A percentile compares a stretch with the other conserved stretches of the same genome.
phyloP scores from a whole-genome alignment of 2,113 vertebrate genomes.

The Dissostichus mawsoni region DNA sequence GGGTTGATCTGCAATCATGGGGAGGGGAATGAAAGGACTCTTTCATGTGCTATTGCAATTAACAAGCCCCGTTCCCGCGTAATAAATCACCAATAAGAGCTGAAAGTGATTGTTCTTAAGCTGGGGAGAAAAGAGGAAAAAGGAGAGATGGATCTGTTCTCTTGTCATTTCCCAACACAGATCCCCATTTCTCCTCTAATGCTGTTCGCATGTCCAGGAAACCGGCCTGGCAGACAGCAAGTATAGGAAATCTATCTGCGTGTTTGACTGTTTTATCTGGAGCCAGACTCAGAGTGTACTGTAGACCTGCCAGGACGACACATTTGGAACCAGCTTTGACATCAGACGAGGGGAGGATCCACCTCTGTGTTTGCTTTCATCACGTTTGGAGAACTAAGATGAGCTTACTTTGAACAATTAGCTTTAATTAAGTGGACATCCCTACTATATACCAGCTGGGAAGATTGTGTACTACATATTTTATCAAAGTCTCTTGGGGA shows the following conservation, averaged over 20 bases:
- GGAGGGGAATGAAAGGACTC: conserved; percentile 61
- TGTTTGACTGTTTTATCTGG: conserved; percentile 79
- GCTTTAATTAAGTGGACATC: conserved; percentile 65
- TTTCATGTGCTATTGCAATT: conserved; percentile 75
- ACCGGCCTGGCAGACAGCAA: conserved; percentile 66
- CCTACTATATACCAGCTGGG: conserved; percentile 47
- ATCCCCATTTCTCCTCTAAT: conserved; percentile 68
- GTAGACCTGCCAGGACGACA: conserved; percentile 75
- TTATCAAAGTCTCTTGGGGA: conserved; percentile 51
- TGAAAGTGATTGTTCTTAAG: conserved; percentile 66
- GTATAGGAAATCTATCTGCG: conserved; percentile 81
- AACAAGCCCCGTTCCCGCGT: conserved; percentile 62
- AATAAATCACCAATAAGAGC: conserved; percentile 66
- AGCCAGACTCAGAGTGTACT: conserved; percentile 75
- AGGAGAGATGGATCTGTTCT: conserved; percentile 61
- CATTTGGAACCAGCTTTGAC: conserved; percentile 62
- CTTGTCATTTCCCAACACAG: conserved; percentile 67
- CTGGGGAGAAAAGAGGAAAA: conserved; percentile 44
- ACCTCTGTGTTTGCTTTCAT: conserved; percentile 59
- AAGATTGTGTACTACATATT: conserved; percentile 54
- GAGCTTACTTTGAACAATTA: conserved; percentile 69
- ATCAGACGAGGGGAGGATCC: conserved; percentile 39
- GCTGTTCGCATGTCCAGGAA: conserved; percentile 79
- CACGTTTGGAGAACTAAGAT: conserved; percentile 34
- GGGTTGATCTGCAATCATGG: conserved; percentile 64